These are phyloP conservation scores for Lycaon pictus DNA, from an alignment of 2,113 vertebrate genomes.

Conservation along the genomic window DNA sequence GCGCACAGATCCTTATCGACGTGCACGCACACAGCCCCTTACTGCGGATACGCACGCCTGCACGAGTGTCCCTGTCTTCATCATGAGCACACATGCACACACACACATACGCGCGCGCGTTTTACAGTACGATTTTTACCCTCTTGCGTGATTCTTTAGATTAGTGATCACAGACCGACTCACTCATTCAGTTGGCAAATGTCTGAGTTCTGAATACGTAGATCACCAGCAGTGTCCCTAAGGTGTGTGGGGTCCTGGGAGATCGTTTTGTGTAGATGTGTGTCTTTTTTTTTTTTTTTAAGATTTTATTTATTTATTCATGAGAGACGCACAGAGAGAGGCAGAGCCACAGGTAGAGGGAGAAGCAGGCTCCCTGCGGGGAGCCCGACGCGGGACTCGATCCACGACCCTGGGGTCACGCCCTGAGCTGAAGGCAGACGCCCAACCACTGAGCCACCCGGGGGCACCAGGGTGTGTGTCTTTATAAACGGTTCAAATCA, in stretches of 20 bases:
- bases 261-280: background rate
- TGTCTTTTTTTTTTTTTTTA: no score
- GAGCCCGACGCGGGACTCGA: no score
- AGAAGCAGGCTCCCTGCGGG: no score
- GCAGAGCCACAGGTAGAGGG: no score
- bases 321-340: no score
- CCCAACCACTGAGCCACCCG: no score
- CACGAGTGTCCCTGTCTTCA: no score
- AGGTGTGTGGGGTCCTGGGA: background rate
- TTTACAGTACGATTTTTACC: background rate
- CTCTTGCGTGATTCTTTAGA: background rate
- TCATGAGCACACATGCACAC: background rate
- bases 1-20: rapidly evolving
- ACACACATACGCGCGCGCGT: rapidly evolving
- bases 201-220: background rate
- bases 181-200: rapidly evolving
- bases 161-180: background rate
- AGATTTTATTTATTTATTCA: no score
- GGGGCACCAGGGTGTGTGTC: background rate
- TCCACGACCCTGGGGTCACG: no score
- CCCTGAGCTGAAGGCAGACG: no score
- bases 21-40: rapidly evolving
- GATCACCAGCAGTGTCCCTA: rapidly evolving
- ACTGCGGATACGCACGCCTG: rapidly evolving
- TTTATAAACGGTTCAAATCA: background rate